Evolutionary conservation across 2,113 vertebrate species (phyloP), one percentile per base, ranked within the genome.

Genomic region (Todiramphus saurophagus): DNA sequence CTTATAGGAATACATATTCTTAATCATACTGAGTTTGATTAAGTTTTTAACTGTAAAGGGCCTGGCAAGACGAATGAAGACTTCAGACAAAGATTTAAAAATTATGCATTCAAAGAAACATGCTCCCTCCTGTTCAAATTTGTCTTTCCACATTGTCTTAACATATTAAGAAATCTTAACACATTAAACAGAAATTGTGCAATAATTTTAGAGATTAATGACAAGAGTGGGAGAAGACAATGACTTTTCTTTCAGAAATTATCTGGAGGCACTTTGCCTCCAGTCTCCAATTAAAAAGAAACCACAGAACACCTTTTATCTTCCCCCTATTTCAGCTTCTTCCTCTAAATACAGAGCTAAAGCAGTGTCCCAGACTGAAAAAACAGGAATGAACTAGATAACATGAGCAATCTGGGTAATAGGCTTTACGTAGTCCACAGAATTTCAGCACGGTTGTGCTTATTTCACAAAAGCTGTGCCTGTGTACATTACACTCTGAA

Each of bases 201-300:
- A 97, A 97, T 92, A 96, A 96, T 97, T 96, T 96, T 79, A 92
- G 87, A 96, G 93, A 96, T 97, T 96, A 97, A 97, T 96, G 92
- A 74, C 94, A 97, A 94, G 92, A 94, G 87, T 93, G 92, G 70
- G 77, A 96, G 94, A 97, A 97, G 92, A 97, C 94, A 97, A 96
- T 96, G 95, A 94, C 92, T 96, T 96, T 96, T 92, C 86, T 94
- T 91, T 89, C 77, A 95, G 94, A 96, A 96, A 96, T 96, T 96
- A 96, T 92, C 96, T 96, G 86, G 92, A 96, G 92, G 96, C 94
- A 89, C 83, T 96, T 96, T 97, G 95, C 95, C 95, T 95, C 80
- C 90, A 90, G 95, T 76, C 66, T 95, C 69, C 94, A 96, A 96
- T 97, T 96, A 94, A 95, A 87, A 94, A 89, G 91, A 95, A 96